phyloP scores from a whole-genome alignment of 1,140 invertebrate genomes.

The Drepana arcuata region DNA sequence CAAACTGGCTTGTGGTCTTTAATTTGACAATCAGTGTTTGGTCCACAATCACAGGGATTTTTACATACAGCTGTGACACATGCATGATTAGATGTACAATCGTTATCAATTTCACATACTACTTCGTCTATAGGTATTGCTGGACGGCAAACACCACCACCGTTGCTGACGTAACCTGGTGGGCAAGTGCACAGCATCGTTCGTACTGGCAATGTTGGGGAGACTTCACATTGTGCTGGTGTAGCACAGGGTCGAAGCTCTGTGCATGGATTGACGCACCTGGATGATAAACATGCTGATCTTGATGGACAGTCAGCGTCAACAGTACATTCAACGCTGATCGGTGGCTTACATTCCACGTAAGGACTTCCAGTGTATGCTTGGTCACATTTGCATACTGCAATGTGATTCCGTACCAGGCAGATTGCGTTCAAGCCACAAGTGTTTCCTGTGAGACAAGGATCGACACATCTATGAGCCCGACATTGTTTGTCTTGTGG shows the following conservation, averaged over 20 bases:
- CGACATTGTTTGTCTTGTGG: slow-evolving; percentile 87
- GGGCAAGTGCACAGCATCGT: slow-evolving; percentile 93
- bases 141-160: slow-evolving; percentile 84
- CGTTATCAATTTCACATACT: slow-evolving; percentile 81
- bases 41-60: slow-evolving; percentile 86
- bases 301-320: slow-evolving; percentile 87
- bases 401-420: slow-evolving; percentile 83
- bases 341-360: slow-evolving; percentile 80
- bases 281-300: slow-evolving; percentile 85
- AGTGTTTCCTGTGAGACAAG: slow-evolving; percentile 84
- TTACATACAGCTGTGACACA: slow-evolving; percentile 86
- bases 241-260: slow-evolving; percentile 83
- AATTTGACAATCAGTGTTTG: slow-evolving; percentile 85
- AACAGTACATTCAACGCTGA: slow-evolving; percentile 82
- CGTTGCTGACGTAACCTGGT: slow-evolving; percentile 87
- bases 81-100: slow-evolving; percentile 82
- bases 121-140: slow-evolving; percentile 76
- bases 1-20: slow-evolving; percentile 88
- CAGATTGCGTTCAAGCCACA: slow-evolving; percentile 87
- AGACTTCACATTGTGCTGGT: slow-evolving; percentile 86
- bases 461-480: slow-evolving; percentile 89
- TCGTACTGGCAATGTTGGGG: slow-evolving; percentile 84
- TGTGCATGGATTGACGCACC: slow-evolving; percentile 88
- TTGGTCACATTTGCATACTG: slow-evolving; percentile 85
- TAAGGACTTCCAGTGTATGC: slow-evolving; percentile 85